phyloP scores from a whole-genome alignment of 2,113 vertebrate species.

The Hippocampus comes region DNA sequence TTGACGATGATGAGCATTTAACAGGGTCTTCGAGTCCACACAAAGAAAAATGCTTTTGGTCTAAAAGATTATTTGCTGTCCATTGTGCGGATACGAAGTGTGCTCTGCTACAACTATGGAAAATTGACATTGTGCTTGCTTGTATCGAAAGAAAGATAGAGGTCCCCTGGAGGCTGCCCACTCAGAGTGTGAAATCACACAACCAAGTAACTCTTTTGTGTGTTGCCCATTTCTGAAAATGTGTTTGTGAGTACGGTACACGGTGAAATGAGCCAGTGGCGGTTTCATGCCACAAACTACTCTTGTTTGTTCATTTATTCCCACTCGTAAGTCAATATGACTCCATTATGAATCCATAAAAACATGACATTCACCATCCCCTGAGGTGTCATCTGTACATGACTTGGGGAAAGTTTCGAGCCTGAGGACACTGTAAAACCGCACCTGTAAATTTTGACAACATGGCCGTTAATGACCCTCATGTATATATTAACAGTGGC shows the following conservation, averaged over 20 bases:
- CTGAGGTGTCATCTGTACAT: not conserved
- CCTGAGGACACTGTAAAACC: not conserved
- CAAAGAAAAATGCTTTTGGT: not conserved
- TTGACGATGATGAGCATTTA: slow-evolving; percentile 2
- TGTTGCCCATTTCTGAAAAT: not conserved
- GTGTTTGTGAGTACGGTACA: too few relatives aligned
- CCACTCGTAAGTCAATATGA: not conserved
- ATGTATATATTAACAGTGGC: not conserved
- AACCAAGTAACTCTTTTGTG: not conserved
- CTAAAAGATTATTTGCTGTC: not conserved
- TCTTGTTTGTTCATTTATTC: not conserved
- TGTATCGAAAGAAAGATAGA: not conserved
- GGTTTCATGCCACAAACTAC: too few relatives aligned
- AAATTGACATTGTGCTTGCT: not conserved
- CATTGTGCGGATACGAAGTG: not conserved
- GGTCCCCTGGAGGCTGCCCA: not conserved
- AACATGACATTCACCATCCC: not conserved
- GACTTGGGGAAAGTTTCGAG: not conserved
- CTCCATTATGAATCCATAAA: not conserved
- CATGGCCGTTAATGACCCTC: not conserved
- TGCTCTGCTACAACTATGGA: not conserved
- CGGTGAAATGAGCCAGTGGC: too few relatives aligned
- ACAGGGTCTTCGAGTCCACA: not conserved
- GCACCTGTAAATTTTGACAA: slow-evolving; percentile 1
- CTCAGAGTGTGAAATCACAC: not conserved